Evolutionary conservation across 2,797 vertebrate species (phyloP).

Genomic region (Parauchenoglanis punctatus): DNA sequence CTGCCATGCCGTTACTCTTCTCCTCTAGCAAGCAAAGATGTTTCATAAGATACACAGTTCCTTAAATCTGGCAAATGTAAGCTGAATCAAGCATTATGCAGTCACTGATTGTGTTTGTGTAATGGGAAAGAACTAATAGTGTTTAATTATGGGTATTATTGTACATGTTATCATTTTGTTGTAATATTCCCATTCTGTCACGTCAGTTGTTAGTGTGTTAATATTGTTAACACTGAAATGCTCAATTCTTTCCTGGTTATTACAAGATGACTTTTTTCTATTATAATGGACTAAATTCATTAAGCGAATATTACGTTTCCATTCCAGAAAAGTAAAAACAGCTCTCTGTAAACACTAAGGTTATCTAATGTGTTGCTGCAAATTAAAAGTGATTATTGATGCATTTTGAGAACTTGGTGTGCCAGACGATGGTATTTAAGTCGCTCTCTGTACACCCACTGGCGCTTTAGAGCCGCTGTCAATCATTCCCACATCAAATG

Average conservation of each 20-base stretch:
- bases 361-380: conserved; percentile 58
- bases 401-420: conserved; percentile 66
- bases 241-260: neutral
- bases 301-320: neutral
- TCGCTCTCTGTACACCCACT: conserved; percentile 77
- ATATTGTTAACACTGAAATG: neutral
- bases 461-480: conserved; percentile 66
- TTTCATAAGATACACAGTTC: conserved; percentile 13
- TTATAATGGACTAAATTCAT: neutral
- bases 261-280: neutral
- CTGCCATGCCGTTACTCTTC: conserved; percentile 17
- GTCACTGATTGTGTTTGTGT: conserved; percentile 13
- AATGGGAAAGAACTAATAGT: neutral
- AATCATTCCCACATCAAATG: conserved; percentile 64
- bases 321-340: neutral
- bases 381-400: conserved; percentile 61
- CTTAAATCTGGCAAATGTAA: conserved; percentile 11
- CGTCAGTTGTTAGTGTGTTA: neutral
- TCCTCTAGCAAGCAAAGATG: conserved; percentile 17
- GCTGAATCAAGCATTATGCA: neutral
- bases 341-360: conserved; percentile 65
- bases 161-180: neutral
- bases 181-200: neutral
- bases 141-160: neutral
- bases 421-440: conserved; percentile 73